Base-by-base conservation (phyloP, 2,797 vertebrate species). In the Microchirus variegatus region DNA sequence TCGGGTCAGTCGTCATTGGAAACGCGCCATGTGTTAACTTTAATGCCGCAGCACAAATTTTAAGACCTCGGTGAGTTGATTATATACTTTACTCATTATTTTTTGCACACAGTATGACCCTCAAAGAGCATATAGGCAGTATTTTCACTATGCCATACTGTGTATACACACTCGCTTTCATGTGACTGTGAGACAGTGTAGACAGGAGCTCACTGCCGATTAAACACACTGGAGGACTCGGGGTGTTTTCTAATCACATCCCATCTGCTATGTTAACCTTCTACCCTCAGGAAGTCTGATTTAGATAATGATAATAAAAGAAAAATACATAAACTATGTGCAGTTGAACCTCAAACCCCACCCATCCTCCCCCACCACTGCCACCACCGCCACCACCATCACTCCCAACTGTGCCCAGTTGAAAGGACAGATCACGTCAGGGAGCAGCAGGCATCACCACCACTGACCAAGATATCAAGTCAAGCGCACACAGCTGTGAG, bases 391-490 rank as follows among this genome's bases (percentile, higher is more conserved):
- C n/a, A n/a, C n/a, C 55, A 42, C 66, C 46, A 57, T 57, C 75
- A 48, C 77, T 74, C 86, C 77, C n/a, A 3, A 67, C 82, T 88
- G 82, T 77, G 77, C 68, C 80, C 54, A 74, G 81, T 85, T 91
- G 77, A 89, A 89, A 89, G 78, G 67, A 78, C 57, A 63, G 71
- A 77, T 75, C 80, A 77, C 73, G 80, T 87, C 81, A 80, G 77
- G 67, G 75, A 81, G 66, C 82, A 87, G 85, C 86, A 78, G 84
- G 82, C 70, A 68, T 78, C 85, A 63, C 64, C 14, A 66, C 72
- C 71, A 80, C 81, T 90, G 80, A 80, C 61, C 66, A 70, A 87
- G 81, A 77, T 73, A 87, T 44, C 84, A 43, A 84, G 82, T 90
- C 86, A 89, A 85, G 86, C 74, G 76, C 73, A 79, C 83, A 76